Conservation (phyloP, 2,888 invertebrate species). For the Lasius fuliginosus region DNA sequence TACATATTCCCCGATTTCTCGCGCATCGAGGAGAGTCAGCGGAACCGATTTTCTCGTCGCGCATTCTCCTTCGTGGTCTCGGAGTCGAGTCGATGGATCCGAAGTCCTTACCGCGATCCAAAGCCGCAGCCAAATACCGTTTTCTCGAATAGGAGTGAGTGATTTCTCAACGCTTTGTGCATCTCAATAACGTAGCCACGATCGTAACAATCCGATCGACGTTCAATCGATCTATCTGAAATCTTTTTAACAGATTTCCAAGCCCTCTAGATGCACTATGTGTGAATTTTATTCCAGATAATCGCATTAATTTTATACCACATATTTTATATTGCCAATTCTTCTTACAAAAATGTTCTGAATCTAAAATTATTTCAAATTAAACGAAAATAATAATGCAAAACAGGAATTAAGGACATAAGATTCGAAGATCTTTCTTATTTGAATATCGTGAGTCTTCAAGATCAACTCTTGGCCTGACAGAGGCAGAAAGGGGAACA, state of each 20-base stretch:
- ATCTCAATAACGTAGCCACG: constrained; percentile 17
- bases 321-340: neutral
- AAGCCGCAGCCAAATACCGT: constrained; percentile 73
- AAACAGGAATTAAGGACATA: neutral
- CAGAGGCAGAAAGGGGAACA: constrained; percentile 63
- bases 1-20: constrained; percentile 62
- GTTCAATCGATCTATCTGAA: neutral
- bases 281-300: neutral
- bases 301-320: neutral
- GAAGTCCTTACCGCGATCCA: constrained; percentile 21
- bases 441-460: constrained; percentile 13
- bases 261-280: neutral
- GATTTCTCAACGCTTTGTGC: constrained; percentile 67
- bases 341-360: neutral
- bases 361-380: neutral
- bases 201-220: neutral
- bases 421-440: constrained; percentile 45
- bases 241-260: neutral
- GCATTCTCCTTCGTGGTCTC: constrained; percentile 63
- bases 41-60: constrained; percentile 66
- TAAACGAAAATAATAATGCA: neutral
- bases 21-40: constrained; percentile 47
- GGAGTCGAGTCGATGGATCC: constrained; percentile 47
- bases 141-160: constrained; percentile 74
- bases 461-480: constrained; percentile 13